Conservation (phyloP, 2,888 invertebrate genomes). For the Nasonia oneida region DNA sequence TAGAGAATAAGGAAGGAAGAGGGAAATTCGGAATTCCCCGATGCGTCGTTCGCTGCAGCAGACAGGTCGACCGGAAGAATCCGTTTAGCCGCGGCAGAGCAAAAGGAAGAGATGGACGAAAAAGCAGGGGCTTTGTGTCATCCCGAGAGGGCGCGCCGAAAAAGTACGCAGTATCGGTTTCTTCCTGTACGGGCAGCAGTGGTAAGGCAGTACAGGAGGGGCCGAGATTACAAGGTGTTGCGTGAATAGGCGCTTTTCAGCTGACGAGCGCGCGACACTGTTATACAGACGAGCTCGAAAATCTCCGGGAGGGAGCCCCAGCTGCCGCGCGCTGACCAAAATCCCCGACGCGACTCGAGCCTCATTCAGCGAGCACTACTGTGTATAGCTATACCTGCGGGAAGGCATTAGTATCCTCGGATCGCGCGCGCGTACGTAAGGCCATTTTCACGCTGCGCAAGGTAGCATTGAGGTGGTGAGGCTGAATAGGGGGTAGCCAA, state of each 20-base stretch:
- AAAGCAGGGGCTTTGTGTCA: constrained; percentile 38
- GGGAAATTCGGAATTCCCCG: constrained; percentile 34
- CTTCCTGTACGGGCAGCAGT: background rate
- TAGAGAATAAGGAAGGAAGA: constrained; percentile 9
- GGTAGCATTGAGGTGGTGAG: constrained; percentile 18
- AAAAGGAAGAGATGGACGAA: background rate
- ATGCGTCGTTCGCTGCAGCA: background rate
- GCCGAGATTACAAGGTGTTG: constrained; percentile 59
- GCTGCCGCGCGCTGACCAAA: constrained; percentile 52
- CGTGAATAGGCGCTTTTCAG: constrained; percentile 59
- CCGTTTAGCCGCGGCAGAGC: constrained; percentile 34
- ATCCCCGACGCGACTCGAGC: constrained; percentile 39
- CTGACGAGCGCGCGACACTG: background rate
- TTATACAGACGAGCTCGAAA: background rate
- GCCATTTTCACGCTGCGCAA: constrained; percentile 55
- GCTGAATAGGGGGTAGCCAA: constrained; percentile 26
- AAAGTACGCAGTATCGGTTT: constrained; percentile 53
- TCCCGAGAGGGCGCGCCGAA: constrained; percentile 51
- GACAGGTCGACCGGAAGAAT: constrained; percentile 59
- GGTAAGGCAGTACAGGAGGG: background rate
- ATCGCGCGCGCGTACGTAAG: constrained; percentile 5
- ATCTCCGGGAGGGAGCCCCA: constrained; percentile 2
- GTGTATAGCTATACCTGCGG: constrained; percentile 9
- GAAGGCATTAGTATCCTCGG: constrained; percentile 12
- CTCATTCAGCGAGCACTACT: background rate